Conservation (phyloP, 2,113 vertebrate genomes). For the Synchiropus splendidus region DNA sequence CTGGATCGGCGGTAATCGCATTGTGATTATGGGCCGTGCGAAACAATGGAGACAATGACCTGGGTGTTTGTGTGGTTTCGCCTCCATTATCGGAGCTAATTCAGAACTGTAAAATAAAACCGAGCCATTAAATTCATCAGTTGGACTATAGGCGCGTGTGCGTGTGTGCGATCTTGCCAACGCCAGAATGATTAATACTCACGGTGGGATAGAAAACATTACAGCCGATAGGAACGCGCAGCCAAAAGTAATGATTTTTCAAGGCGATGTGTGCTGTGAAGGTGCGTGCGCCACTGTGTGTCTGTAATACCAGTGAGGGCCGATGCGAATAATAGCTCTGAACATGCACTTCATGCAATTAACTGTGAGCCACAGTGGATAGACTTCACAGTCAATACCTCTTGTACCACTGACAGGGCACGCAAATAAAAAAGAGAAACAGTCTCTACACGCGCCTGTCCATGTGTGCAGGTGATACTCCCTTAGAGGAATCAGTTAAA, state of each 20-base stretch:
- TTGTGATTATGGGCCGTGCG: constrained; percentile 34
- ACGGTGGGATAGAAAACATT: no score
- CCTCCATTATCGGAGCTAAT: constrained; percentile 41
- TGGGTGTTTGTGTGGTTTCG: constrained; percentile 29
- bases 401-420: constrained; percentile 18
- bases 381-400: constrained; percentile 36
- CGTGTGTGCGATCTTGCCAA: no score
- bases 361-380: constrained; percentile 22
- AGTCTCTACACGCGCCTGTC: not conserved
- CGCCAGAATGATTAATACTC: no score
- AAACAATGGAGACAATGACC: constrained; percentile 46
- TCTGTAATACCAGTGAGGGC: constrained; percentile 10
- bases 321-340: constrained; percentile 29
- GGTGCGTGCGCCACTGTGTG: not conserved
- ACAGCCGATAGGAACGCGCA: no score
- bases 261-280: not conserved
- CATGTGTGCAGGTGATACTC: constrained; percentile 1
- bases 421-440: constrained; percentile 29
- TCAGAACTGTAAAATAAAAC: constrained; percentile 45
- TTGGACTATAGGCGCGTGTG: no score
- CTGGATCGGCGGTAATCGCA: constrained; percentile 44
- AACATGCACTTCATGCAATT: constrained; percentile 43
- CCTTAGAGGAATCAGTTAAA: constrained; percentile 6
- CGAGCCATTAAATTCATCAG: constrained; percentile 33
- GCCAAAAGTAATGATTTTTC: no score